phyloP scores from a whole-genome alignment of 2,797 vertebrate species.

The Enteromius thamalakanensis region DNA sequence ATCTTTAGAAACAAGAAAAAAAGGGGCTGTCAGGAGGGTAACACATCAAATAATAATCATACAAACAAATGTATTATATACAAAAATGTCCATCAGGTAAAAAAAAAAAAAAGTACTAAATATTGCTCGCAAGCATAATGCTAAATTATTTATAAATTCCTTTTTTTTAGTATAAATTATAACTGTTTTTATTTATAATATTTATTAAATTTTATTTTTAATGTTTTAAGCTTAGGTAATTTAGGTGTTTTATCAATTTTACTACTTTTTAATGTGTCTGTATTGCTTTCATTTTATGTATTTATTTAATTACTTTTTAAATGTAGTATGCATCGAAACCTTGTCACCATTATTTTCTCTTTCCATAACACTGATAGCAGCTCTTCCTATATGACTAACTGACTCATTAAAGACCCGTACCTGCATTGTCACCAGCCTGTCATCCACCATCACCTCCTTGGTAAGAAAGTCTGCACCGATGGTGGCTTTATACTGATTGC shows the following conservation, averaged over 20 bases:
- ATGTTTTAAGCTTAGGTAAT: not conserved
- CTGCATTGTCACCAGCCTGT: conserved; percentile 70
- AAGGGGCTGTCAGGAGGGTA: not conserved
- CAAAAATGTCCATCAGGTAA: not conserved
- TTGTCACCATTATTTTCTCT: not conserved
- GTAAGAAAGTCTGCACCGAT: conserved; percentile 71
- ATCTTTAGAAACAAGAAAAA: not conserved
- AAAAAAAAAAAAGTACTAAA: too few species aligned
- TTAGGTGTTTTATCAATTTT: not conserved
- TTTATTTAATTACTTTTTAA: not conserved
- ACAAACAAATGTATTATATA: not conserved
- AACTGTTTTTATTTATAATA: not conserved
- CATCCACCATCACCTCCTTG: conserved; percentile 70
- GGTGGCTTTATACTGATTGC: conserved; percentile 72
- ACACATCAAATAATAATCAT: not conserved
- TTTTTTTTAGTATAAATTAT: not conserved
- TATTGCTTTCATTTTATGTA: not conserved
- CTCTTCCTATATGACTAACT: too few species aligned
- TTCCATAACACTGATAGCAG: not conserved
- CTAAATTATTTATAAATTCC: not conserved
- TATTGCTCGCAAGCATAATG: not conserved
- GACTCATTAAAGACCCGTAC: conserved; percentile 43
- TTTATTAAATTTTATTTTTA: not conserved
- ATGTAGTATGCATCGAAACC: not conserved
- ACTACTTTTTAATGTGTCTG: not conserved